These are phyloP conservation scores for Rhyacichthys aspro DNA, from an alignment of 2,797 vertebrate genomes.

Conservation along the genomic window DNA sequence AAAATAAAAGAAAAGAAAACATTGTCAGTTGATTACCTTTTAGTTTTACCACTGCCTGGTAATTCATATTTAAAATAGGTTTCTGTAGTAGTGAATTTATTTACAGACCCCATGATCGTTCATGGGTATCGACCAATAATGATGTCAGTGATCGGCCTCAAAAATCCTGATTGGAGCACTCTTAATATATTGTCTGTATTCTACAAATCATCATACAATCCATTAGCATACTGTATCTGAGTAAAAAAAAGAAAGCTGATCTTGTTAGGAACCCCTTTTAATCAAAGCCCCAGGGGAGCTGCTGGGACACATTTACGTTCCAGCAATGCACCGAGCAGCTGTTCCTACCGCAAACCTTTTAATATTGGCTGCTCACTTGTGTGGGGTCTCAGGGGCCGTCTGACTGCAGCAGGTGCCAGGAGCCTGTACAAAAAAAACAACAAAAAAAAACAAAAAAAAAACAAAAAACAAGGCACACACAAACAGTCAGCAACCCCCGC, in stretches of 20 bases:
- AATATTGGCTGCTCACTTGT: constrained; percentile 41
- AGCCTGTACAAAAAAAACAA: no score
- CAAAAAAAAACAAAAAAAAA: no score
- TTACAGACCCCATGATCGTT: no score
- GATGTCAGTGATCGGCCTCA: no score
- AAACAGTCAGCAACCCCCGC: constrained; percentile 6
- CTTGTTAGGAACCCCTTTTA: constrained; percentile 36
- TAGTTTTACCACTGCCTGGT: no score
- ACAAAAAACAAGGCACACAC: constrained; percentile 29
- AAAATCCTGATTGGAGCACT: no score
- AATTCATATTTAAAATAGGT: no score
- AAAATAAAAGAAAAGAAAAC: no score
- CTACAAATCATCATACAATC: not conserved
- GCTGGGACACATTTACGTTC: constrained; percentile 39
- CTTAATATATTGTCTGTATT: not conserved
- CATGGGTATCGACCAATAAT: no score
- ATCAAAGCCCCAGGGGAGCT: constrained; percentile 25
- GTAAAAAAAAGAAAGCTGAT: not conserved
- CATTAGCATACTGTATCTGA: not conserved
- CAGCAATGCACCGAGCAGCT: constrained; percentile 58
- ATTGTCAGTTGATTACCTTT: no score
- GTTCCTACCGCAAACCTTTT: constrained; percentile 58
- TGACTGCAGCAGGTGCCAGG: constrained; percentile 65
- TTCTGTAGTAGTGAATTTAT: no score
- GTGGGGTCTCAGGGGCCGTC: constrained; percentile 51